phyloP scores from a whole-genome alignment of 2,113 vertebrate genomes.

The Murina feae region DNA sequence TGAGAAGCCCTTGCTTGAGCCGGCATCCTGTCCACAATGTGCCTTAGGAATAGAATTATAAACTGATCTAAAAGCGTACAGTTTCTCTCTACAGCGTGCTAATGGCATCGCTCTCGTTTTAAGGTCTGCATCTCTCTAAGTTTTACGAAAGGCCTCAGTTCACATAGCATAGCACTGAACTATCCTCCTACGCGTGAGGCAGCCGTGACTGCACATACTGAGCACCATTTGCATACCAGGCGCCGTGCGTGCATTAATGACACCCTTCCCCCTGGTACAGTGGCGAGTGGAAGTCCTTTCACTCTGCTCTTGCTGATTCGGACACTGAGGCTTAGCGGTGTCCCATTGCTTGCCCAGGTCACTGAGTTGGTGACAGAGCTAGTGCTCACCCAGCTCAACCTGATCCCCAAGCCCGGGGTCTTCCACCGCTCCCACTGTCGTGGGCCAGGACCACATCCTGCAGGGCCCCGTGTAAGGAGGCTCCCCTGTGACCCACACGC shows the following conservation, averaged over 20 bases:
- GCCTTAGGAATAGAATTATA: not conserved
- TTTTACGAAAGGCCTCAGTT: not conserved
- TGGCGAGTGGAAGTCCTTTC: not conserved
- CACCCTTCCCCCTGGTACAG: not conserved
- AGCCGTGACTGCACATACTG: fast-evolving
- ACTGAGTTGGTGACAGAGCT: not conserved
- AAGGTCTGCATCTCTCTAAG: not conserved
- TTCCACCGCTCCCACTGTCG: fast-evolving
- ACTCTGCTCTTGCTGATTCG: not conserved
- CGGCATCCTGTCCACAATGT: fast-evolving
- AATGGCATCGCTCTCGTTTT: not conserved
- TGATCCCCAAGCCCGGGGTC: not conserved
- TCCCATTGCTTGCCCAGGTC: not conserved
- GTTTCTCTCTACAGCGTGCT: not conserved
- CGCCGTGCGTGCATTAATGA: fast-evolving
- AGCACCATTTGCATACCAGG: not conserved
- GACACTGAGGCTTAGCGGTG: not conserved
- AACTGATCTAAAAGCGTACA: not conserved
- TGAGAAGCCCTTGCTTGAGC: not conserved
- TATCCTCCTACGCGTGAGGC: fast-evolving
- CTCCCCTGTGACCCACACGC: not conserved
- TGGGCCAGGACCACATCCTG: fast-evolving
- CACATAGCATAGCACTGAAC: fast-evolving
- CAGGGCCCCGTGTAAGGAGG: fast-evolving
- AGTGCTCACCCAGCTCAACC: not conserved